Conservation (phyloP, 2,888 invertebrate species). For the Drosophila infuscata region DNA sequence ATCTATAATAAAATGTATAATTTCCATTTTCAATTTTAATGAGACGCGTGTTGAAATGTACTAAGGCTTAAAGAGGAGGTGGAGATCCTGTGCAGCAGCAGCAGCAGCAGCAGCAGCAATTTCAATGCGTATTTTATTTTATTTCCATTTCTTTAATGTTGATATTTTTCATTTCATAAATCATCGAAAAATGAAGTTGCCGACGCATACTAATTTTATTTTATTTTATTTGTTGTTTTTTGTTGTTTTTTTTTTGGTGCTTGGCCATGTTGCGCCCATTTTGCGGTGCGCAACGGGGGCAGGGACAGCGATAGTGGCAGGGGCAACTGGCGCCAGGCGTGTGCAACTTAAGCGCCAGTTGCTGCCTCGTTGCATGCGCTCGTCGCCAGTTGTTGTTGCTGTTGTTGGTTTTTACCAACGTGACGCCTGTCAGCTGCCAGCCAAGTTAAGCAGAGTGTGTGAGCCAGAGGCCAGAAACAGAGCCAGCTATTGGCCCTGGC, state of each 20-base stretch:
- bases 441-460: conserved; percentile 42
- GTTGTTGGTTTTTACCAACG: conserved; percentile 70
- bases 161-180: conserved; percentile 72
- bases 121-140: conserved; percentile 10
- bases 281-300: conserved; percentile 43
- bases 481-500: conserved; percentile 22
- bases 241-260: conserved; percentile 50
- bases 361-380: conserved; percentile 64
- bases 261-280: conserved; percentile 76
- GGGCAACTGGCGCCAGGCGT: conserved; percentile 63
- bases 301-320: conserved; percentile 29
- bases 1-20: conserved; percentile 78
- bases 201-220: conserved; percentile 73
- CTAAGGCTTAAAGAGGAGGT: conserved; percentile 1
- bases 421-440: conserved; percentile 79
- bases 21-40: conserved; percentile 71
- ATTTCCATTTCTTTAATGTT: conserved; percentile 1
- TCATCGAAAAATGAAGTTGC: conserved; percentile 80
- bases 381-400: conserved; percentile 29
- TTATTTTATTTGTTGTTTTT: conserved; percentile 37
- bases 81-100: conserved; percentile 42
- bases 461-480: conserved; percentile 20
- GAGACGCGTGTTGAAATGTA: conserved; percentile 75
- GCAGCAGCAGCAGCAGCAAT: neutral
- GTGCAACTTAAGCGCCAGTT: conserved; percentile 67